These are phyloP conservation scores for Halcyon badia DNA, from an alignment of 2,797 vertebrate genomes.

Conservation along the genomic window DNA sequence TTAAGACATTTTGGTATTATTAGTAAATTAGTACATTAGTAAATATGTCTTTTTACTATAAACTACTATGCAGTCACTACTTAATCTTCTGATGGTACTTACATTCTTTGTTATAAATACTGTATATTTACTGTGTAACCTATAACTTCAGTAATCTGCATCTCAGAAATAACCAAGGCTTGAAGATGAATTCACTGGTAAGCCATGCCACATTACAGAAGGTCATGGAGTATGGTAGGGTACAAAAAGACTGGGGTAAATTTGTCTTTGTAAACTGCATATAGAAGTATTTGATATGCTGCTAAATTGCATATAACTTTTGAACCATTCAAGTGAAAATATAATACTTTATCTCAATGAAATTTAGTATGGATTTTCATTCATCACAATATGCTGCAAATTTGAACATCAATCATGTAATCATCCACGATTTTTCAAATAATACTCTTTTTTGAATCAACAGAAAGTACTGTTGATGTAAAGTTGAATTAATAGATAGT, in stretches of 20 bases:
- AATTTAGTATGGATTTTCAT: background rate
- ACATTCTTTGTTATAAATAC: background rate
- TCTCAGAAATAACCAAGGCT: background rate
- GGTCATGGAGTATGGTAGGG: background rate
- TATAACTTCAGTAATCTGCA: background rate
- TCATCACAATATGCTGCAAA: background rate
- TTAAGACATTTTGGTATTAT: background rate
- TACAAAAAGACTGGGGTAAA: background rate
- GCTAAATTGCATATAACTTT: background rate
- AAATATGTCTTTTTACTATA: background rate
- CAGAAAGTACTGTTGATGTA: background rate
- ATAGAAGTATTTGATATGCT: background rate
- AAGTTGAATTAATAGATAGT: background rate
- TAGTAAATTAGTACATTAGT: background rate
- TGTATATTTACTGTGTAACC: accelerated
- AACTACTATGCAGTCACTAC: background rate
- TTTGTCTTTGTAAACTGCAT: background rate
- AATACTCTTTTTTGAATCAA: background rate
- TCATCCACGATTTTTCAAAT: background rate
- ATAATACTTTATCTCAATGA: background rate
- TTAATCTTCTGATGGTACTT: background rate
- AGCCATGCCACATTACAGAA: background rate
- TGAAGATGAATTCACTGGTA: background rate
- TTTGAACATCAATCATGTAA: background rate
- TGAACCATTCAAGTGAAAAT: background rate